Evolutionary conservation across 2,797 vertebrate species (phyloP), one percentile per base, ranked within the genome.

Genomic region (Catostomus latipinnis): DNA sequence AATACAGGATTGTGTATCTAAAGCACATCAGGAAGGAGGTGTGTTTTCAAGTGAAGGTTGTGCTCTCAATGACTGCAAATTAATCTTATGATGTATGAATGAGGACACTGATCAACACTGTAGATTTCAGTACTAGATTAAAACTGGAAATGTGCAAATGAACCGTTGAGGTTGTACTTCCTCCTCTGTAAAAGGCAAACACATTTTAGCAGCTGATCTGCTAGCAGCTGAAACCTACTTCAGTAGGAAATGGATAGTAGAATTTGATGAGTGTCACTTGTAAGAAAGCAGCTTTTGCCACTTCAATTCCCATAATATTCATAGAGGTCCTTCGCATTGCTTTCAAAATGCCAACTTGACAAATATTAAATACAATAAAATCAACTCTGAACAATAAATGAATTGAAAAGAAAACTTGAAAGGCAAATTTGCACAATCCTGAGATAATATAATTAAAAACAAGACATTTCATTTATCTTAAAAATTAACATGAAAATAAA

Each of bases 1-100:
- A 84, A 87, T 89, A 87, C 85, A 84, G 81, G 71, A 65, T 46
- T 71, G 43, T 57, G 52, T 22, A 8, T 78, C 43, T 22, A 49
- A 6, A 54, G 43, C 14, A 81, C 45, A 9, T 60, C 11, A 58
- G 16, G 54, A 77, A 71, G 43, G 78, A 76, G 34, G 34, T 56
- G 54, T 57, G 54, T 75, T 69, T 82, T 71, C 67, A 81, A 48
- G 34, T 75, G 18, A 67, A 61, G 13, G 49, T 69, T 54, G 56
- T 43, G n/a, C 50, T 80, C 61, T 46, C 22, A 69, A 72, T 45
- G 68, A 80, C 62, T 66, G 58, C 57, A 75, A 72, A 81, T 58
- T 18, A 56, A 57, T 43, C n/a, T 57, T n/a, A 11, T 77, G 85
- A 84, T 78, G 83, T 86, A 79, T 48, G 57, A 80, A 67, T 66